Conservation (phyloP, 2,797 vertebrate species). For the Chiroxiphia lanceolata region DNA sequence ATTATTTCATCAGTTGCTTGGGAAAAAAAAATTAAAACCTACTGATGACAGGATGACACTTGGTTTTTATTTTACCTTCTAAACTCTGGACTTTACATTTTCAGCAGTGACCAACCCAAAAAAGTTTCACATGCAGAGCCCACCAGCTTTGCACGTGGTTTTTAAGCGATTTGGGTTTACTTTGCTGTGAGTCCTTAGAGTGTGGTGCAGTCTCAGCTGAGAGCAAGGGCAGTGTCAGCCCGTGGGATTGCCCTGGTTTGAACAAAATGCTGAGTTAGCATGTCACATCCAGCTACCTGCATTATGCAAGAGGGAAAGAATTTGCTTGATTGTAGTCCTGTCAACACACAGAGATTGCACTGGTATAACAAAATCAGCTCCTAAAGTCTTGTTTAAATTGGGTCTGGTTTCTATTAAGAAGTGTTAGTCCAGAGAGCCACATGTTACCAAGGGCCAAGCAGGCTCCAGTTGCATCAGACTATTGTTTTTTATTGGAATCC, state of each 20-base stretch:
- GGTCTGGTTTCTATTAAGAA: conserved; percentile 53
- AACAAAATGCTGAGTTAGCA: background rate
- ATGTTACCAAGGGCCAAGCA: background rate
- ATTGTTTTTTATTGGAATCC: conserved; percentile 20
- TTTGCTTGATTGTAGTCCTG: conserved; percentile 7
- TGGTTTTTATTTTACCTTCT: background rate
- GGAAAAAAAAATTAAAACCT: background rate
- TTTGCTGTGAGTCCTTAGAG: background rate
- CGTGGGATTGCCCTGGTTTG: background rate
- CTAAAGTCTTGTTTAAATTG: conserved; percentile 20
- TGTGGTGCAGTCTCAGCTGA: background rate
- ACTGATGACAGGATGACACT: background rate
- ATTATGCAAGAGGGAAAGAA: conserved; percentile 31
- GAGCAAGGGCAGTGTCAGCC: background rate
- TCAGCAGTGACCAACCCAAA: background rate
- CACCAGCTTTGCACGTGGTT: background rate
- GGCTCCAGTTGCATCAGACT: conserved; percentile 39
- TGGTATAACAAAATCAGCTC: background rate
- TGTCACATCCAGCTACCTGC: conserved; percentile 20
- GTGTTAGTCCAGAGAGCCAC: background rate
- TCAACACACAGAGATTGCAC: conserved; percentile 46
- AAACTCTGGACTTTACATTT: background rate
- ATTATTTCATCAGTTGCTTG: background rate
- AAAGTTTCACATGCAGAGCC: background rate
- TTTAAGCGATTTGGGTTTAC: background rate